Conservation (phyloP, 2,797 vertebrate genomes). For the Pagetopsis macropterus region DNA sequence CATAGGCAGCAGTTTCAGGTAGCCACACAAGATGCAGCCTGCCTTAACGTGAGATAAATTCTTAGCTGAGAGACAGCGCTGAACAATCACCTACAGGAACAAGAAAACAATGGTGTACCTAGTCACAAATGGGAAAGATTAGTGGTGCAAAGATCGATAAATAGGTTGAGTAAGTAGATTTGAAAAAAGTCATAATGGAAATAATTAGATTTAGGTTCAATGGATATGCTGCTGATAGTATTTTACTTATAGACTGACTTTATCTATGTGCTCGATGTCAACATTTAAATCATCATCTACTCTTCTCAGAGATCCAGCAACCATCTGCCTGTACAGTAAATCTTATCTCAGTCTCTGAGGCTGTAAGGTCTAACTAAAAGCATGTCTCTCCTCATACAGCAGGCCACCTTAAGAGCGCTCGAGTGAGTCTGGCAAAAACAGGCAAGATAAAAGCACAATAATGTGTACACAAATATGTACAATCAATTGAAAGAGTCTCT, state of each 20-base stretch:
- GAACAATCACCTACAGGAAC: constrained; percentile 90
- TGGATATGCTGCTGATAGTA: background rate
- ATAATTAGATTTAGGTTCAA: background rate
- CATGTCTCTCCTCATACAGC: constrained; percentile 17
- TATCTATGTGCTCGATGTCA: constrained; percentile 14
- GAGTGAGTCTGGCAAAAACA: constrained; percentile 25
- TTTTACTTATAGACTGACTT: background rate
- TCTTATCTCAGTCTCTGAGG: constrained; percentile 44
- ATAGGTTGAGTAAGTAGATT: background rate
- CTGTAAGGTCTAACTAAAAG: constrained; percentile 46
- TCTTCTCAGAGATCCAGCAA: background rate
- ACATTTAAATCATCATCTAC: constrained; percentile 22
- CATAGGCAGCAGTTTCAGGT: constrained; percentile 94
- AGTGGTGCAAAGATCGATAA: background rate
- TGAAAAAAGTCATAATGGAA: background rate
- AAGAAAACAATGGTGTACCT: background rate
- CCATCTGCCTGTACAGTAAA: background rate
- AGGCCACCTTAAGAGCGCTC: constrained; percentile 12
- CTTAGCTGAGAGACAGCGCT: constrained; percentile 95
- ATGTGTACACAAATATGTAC: constrained; percentile 10
- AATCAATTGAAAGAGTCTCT: constrained; percentile 23
- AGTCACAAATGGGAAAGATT: background rate
- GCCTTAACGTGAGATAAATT: constrained; percentile 94
- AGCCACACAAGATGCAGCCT: constrained; percentile 92
- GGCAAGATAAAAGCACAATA: constrained; percentile 22